Evolutionary conservation across 2,797 vertebrate genomes (phyloP), one percentile per base, ranked within the genome.

Genomic region (Setipinna tenuifilis): DNA sequence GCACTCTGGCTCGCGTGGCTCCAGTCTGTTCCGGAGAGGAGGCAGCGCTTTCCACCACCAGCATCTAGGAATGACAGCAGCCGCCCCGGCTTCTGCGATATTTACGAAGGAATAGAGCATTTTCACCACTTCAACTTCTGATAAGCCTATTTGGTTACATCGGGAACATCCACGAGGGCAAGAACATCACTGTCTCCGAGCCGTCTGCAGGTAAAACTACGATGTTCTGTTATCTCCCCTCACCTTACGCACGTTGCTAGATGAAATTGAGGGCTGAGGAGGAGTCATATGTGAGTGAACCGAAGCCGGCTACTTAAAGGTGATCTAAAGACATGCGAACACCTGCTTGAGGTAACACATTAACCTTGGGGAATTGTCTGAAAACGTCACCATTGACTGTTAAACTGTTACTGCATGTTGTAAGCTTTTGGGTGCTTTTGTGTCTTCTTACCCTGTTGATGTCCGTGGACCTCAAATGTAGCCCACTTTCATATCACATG

Each of bases 1-100:
- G 87, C 89, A 91, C 91, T 90, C 87, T 88, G 88, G 87, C 57
- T 81, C 90, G 88, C 83, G 90, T 88, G 88, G 85, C 71, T 85
- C 59, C 83, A 59, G 81, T 58, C 88, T 78, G 82, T 59, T 81
- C 78, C 54, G 82, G 50, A 83, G 84, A 57, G 50, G 83, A 83
- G 85, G 62, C 68, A 83, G 85, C 82, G 31, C 65, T 82, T 85
- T 75, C 68, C 14, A 31, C 68, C 28, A 31, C 82, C 35, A 78
- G 62, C 83, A 78, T 62, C 50, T n/a, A 83, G 83, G 85, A 87
- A 78, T 85, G 88, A 86, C 85, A 59, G 84, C 80, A 61, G 84
- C 58, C 65, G 82, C 87, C 82, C 85, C 83, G 59, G 35, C 89
- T 86, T 82, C 71, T 90, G 84, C 71, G 86, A 59, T 57, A 84